Conservation (phyloP, 1,140 invertebrate species). For the Atta cephalotes region DNA sequence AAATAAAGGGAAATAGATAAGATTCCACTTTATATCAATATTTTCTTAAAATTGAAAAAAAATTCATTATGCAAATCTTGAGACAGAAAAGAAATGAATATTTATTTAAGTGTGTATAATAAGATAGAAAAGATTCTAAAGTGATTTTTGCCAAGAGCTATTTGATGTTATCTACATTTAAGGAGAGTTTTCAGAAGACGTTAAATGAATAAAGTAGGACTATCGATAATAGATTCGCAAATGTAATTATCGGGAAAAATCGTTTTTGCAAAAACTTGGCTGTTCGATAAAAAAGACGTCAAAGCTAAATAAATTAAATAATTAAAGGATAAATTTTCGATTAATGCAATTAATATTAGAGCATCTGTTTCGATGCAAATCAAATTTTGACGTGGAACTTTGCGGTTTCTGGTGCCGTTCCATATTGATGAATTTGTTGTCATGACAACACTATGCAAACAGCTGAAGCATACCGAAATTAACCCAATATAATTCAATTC, state of each 20-base stretch:
- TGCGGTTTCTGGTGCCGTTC: slow-evolving; percentile 28
- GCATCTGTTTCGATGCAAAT: background rate
- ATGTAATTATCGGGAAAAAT: background rate
- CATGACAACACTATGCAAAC: slow-evolving; percentile 45
- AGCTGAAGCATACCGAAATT: slow-evolving; percentile 37
- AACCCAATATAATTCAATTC: slow-evolving; percentile 33
- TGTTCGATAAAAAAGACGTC: no score
- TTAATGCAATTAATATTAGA: background rate
- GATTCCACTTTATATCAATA: background rate
- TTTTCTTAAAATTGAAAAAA: background rate
- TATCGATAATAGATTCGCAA: background rate
- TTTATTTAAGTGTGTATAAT: background rate
- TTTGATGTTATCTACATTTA: background rate
- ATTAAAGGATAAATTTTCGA: background rate
- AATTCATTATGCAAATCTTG: background rate
- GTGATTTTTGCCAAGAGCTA: background rate
- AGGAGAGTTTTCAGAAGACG: background rate
- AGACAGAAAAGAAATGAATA: background rate
- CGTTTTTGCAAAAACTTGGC: background rate
- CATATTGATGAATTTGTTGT: slow-evolving; percentile 45
- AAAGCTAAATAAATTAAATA: background rate
- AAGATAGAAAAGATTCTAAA: background rate
- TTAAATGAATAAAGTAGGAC: background rate
- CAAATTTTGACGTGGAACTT: slow-evolving; percentile 15
- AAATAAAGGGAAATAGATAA: background rate